Base-by-base conservation (phyloP, 2,113 vertebrate species). In the Vulpes lagopus region DNA sequence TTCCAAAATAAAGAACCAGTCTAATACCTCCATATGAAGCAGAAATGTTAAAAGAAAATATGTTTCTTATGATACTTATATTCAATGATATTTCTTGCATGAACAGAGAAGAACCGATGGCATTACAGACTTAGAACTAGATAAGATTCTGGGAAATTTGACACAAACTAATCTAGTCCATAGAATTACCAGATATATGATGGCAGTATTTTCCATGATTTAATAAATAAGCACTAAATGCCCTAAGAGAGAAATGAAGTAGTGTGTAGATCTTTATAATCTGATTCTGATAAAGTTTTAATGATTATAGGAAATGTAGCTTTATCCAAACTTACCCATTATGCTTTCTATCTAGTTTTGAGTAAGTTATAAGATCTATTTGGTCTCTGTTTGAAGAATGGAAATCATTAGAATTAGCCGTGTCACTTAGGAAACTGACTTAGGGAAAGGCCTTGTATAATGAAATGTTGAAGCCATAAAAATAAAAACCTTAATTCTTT, bases 391-490 rank as follows among this genome's bases (percentile, higher is more conserved):
- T 84, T 84, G n/a, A 93, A 82, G 19, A 82, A 60, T 96, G 38
- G 51, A 35, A 67, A 3, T 64, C 62, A 73, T 64, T 57, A 91
- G 23, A 38, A 84, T 91, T 83, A 79, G 22, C 32, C 87, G 11
- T 95, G 35, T 79, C 73, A 81, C 78, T 94, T 80, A 74, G 27
- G 3, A 20, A 87, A 57, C 55, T 1, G 27, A 35, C 27, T 86
- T 79, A 84, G 19, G 27, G 32, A 84, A 82, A 73, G n/a, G 35
- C 2, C 32, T 79, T 73, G 12, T 88, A 17, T 74, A 86, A 95
- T 84, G 35, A 97, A 97, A 93, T 80, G 57, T 60, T 96, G 91
- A 88, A 83, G 76, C 71, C 86, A 93, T 79, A 69, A 80, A 71
- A 89, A 73, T 81, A 80, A 89, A 84, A 91, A 20, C 9, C 59